Percentiles rank a stretch among this genome's conserved stretches.
phyloP scores from a whole-genome alignment of 2,888 invertebrate genomes.

The Nomada fabriciana region DNA sequence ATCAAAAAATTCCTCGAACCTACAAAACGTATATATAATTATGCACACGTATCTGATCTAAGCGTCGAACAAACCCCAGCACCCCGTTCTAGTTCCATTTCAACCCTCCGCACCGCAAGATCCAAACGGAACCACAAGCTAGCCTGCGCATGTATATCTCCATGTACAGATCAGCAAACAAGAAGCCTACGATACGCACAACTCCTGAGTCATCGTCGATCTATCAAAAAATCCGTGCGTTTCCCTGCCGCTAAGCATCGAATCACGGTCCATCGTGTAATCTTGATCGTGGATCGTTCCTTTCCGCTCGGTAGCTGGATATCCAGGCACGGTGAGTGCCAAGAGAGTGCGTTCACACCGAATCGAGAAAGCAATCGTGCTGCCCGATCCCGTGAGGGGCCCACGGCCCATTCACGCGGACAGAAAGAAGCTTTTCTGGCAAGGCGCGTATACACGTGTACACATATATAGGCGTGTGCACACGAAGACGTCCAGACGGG shows the following conservation, averaged over 20 bases:
- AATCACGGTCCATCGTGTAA: slow-evolving; percentile 38
- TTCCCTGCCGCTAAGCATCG: slow-evolving; percentile 15
- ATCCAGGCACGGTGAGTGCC: slow-evolving; percentile 30
- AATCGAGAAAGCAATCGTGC: slow-evolving; percentile 72
- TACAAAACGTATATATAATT: too few species aligned
- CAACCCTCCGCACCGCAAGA: too few species aligned
- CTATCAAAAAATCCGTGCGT: slow-evolving; percentile 17
- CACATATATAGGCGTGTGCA: slow-evolving; percentile 66
- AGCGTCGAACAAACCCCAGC: too few species aligned
- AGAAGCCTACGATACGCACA: slow-evolving; percentile 5
- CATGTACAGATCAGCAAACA: neutral
- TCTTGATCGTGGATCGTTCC: slow-evolving; percentile 45
- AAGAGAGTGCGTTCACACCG: slow-evolving; percentile 69
- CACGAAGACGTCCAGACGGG: slow-evolving; percentile 75
- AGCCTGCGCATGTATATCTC: neutral
- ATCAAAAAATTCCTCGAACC: too few species aligned
- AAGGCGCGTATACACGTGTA: slow-evolving; percentile 62
- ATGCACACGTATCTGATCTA: too few species aligned
- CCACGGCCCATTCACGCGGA: slow-evolving; percentile 59
- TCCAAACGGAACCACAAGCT: too few species aligned
- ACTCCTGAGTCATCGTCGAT: slow-evolving; percentile 14
- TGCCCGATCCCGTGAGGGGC: slow-evolving; percentile 61
- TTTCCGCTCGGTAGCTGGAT: slow-evolving; percentile 36
- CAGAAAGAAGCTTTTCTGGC: slow-evolving; percentile 74
- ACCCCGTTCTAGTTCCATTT: too few species aligned